A percentile compares a stretch with the other conserved stretches of the same genome.
Conservation (phyloP, 2,113 vertebrate genomes). For the Eclectus roratus region DNA sequence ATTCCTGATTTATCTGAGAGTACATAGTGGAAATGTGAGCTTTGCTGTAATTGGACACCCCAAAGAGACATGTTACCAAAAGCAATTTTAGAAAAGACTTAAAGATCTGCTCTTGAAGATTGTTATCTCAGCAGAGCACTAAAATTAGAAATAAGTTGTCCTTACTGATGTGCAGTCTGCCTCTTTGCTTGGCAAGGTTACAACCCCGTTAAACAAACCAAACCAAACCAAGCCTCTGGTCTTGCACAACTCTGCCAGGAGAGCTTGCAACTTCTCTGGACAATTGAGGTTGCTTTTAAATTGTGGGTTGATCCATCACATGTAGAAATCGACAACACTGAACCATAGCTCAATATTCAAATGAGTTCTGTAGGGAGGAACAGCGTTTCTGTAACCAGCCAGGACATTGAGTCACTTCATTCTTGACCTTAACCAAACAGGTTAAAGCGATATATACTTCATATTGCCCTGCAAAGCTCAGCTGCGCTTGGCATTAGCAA, state of each 20-base stretch:
- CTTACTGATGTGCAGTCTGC: background rate
- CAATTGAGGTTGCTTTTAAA: slow-evolving; percentile 26
- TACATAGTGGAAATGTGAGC: background rate
- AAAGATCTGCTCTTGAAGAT: background rate
- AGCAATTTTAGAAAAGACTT: background rate
- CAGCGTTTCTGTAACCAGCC: background rate
- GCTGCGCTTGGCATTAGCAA: background rate
- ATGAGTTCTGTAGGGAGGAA: background rate
- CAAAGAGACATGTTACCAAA: background rate
- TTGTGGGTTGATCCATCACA: background rate
- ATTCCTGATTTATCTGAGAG: background rate
- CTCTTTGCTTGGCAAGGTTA: background rate
- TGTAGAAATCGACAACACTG: slow-evolving; percentile 27
- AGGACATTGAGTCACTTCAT: background rate
- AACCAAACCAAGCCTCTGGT: background rate
- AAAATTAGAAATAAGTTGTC: background rate
- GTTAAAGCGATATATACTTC: slow-evolving; percentile 6
- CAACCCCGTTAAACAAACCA: background rate
- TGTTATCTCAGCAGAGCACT: background rate
- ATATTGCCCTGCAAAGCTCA: background rate
- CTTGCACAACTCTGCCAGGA: slow-evolving; percentile 30
- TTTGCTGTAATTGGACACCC: background rate
- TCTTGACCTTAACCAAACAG: slow-evolving; percentile 20
- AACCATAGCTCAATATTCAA: slow-evolving; percentile 35
- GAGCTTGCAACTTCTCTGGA: slow-evolving; percentile 29